These are phyloP conservation scores for Eublepharis macularius DNA, from an alignment of 2,113 vertebrate genomes.

Conservation along the genomic window DNA sequence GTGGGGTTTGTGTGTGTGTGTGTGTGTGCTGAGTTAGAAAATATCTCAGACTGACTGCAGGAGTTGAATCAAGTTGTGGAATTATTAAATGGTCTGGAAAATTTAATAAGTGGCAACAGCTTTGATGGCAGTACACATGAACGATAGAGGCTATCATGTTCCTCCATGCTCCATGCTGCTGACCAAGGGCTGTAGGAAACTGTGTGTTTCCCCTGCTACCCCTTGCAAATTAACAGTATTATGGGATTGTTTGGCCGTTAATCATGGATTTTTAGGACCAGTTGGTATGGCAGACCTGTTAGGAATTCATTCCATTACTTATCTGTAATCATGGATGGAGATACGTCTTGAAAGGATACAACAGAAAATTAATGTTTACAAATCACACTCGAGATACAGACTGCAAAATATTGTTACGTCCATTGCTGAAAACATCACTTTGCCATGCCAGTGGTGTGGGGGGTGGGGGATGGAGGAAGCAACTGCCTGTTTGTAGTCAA, in stretches of 20 bases:
- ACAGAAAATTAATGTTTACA: accelerated
- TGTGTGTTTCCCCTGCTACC: accelerated
- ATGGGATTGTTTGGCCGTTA: background rate
- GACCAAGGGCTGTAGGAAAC: constrained; percentile 31
- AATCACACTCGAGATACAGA: background rate
- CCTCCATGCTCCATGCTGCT: background rate
- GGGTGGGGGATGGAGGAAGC: background rate
- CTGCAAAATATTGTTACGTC: background rate
- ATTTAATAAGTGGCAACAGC: constrained; percentile 46
- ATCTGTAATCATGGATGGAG: background rate
- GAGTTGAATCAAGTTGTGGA: constrained; percentile 19
- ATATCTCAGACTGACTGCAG: constrained; percentile 27
- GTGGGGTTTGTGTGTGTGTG: no score
- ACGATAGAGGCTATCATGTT: constrained; percentile 37
- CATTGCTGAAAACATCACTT: background rate
- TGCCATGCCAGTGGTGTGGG: background rate
- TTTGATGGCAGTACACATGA: constrained; percentile 8
- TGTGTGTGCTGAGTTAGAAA: no score
- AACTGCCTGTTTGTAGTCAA: background rate
- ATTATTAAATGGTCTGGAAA: constrained; percentile 20
- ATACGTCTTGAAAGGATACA: background rate
- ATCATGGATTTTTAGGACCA: no score
- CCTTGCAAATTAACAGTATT: background rate
- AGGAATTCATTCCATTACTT: background rate
- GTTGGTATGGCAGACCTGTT: background rate